phyloP scores from a whole-genome alignment of 2,113 vertebrate genomes.

The Oryzias curvinotus region DNA sequence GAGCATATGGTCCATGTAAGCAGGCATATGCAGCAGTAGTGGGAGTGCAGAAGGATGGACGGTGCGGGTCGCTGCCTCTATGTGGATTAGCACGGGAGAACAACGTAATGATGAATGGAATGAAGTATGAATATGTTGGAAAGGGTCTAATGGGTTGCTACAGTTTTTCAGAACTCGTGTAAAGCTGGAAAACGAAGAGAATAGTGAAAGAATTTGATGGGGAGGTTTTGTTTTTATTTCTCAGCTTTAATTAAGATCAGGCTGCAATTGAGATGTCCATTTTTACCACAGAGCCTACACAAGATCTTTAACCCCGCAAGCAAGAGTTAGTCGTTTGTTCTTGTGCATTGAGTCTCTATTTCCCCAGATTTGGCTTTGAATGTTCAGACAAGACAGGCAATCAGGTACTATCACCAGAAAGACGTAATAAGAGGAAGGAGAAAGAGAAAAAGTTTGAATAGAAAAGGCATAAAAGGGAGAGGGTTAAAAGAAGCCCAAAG shows the following conservation, averaged over 20 bases:
- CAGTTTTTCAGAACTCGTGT: constrained; percentile 18
- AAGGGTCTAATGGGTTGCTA: constrained; percentile 6
- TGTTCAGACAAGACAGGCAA: constrained; percentile 99
- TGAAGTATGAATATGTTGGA: no score
- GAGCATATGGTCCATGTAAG: constrained; percentile 56
- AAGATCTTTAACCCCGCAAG: neutral
- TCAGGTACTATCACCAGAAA: constrained; percentile 98
- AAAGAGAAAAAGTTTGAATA: constrained; percentile 31
- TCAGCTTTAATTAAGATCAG: constrained; percentile 89
- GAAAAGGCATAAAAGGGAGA: constrained; percentile 45
- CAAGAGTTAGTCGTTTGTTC: constrained; percentile 28
- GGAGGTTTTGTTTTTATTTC: constrained; percentile 49
- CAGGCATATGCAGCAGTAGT: constrained; percentile 73
- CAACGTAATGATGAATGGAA: constrained; percentile 18
- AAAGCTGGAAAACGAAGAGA: constrained; percentile 35
- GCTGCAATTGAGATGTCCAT: constrained; percentile 98
- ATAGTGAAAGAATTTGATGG: constrained; percentile 23
- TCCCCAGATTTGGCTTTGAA: constrained; percentile 62
- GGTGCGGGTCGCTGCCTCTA: constrained; percentile 11
- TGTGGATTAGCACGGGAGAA: neutral
- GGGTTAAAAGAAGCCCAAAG: constrained; percentile 40
- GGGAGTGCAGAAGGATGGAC: constrained; percentile 39
- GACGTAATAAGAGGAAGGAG: constrained; percentile 66
- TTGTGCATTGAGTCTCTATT: constrained; percentile 25
- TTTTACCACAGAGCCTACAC: constrained; percentile 8